Conservation (phyloP, 2,113 vertebrate species). For the Mirounga angustirostris region DNA sequence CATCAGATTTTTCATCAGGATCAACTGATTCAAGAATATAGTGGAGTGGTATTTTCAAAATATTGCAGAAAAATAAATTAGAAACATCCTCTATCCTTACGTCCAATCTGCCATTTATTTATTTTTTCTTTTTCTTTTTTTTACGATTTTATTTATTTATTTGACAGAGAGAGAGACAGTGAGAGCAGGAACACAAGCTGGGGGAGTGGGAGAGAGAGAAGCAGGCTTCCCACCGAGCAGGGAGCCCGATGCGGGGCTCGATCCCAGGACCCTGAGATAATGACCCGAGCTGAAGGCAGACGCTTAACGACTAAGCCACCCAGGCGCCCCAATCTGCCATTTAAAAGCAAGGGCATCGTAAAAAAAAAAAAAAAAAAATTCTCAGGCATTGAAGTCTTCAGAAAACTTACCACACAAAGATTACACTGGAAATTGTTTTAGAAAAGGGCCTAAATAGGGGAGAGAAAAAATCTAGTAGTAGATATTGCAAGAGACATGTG, state of each 20-base stretch:
- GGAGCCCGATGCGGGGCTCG: no score
- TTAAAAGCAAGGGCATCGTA: not conserved
- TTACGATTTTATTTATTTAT: no score
- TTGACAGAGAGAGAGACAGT: no score
- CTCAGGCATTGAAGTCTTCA: not conserved
- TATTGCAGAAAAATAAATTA: not conserved
- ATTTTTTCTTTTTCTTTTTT: no score
- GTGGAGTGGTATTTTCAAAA: conserved; percentile 36
- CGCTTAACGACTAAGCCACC: no score
- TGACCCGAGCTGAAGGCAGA: no score
- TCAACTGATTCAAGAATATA: not conserved
- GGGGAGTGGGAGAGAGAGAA: no score
- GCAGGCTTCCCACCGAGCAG: no score
- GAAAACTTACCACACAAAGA: not conserved
- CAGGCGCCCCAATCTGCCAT: not conserved
- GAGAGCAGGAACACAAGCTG: no score
- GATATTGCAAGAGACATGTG: not conserved
- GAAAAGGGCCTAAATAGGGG: not conserved
- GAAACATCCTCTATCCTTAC: not conserved
- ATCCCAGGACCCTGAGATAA: no score
- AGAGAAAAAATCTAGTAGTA: conserved; percentile 6
- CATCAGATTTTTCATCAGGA: not conserved
- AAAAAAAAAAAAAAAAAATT: not conserved
- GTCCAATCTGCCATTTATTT: not conserved
- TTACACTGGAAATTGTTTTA: not conserved